phyloP scores from a whole-genome alignment of 37 sponge, comb jelly and placozoan species.

The Beroe forskalii region DNA sequence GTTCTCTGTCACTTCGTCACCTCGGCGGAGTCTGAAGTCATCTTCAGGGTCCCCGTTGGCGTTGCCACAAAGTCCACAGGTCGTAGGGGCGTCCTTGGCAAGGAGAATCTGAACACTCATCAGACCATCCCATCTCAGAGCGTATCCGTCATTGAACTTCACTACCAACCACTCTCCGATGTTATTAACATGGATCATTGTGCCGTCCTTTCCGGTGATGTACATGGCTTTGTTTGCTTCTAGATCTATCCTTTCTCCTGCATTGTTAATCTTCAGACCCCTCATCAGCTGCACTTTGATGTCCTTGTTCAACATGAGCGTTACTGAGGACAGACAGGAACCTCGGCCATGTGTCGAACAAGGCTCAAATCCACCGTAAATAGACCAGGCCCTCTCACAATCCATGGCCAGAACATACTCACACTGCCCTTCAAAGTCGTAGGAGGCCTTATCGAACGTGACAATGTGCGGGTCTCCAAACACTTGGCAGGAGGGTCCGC shows the following conservation, averaged over 20 bases:
- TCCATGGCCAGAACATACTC: constrained; percentile 55
- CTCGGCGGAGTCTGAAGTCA: not conserved
- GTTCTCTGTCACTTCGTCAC: not conserved
- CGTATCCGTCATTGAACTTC: not conserved
- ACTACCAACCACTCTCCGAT: not conserved
- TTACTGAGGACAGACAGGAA: constrained; percentile 30
- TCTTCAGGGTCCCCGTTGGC: constrained; percentile 10
- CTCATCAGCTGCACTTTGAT: not conserved
- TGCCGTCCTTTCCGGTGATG: not conserved
- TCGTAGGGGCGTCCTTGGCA: not conserved
- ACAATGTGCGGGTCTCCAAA: constrained; percentile 40
- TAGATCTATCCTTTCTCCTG: not conserved
- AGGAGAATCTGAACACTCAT: constrained; percentile 61
- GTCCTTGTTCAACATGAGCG: not conserved
- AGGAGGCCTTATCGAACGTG: constrained; percentile 19
- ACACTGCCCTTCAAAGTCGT: constrained; percentile 54
- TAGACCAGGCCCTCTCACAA: constrained; percentile 12
- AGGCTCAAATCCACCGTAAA: constrained; percentile 43
- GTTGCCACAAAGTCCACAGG: constrained; percentile 48
- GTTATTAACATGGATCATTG: not conserved
- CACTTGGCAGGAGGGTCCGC: constrained; percentile 45
- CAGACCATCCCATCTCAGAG: constrained; percentile 27
- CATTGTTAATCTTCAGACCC: not conserved
- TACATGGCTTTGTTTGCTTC: not conserved
- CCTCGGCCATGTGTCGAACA: constrained; percentile 48